Conservation (phyloP, 2,888 invertebrate species). For the Danaus chrysippus region DNA sequence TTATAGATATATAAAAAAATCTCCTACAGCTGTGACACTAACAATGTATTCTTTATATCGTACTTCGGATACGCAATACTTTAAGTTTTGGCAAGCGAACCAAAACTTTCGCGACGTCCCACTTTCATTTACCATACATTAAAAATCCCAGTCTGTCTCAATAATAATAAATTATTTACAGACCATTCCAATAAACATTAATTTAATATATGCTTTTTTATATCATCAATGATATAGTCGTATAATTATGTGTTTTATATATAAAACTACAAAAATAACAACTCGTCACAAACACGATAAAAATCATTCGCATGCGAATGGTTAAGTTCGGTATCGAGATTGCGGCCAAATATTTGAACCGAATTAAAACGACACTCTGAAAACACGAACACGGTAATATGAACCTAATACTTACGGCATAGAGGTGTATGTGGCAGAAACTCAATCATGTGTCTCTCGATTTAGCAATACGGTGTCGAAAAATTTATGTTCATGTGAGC, state of each 20-base stretch:
- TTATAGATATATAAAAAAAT: constrained; percentile 5
- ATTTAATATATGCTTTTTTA: too few relatives aligned
- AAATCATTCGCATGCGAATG: background rate
- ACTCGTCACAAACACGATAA: background rate
- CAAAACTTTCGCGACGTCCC: constrained; percentile 27
- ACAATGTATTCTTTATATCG: background rate
- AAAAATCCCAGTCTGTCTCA: constrained; percentile 8
- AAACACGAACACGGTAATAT: too few relatives aligned
- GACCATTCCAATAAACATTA: too few relatives aligned
- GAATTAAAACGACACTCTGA: too few relatives aligned
- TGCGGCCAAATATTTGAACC: background rate
- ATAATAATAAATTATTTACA: constrained; percentile 8
- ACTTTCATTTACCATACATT: constrained; percentile 20
- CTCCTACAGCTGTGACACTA: constrained; percentile 7
- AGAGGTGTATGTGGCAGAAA: background rate
- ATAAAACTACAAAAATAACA: background rate
- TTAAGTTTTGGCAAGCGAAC: constrained; percentile 35
- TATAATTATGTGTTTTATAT: too few relatives aligned
- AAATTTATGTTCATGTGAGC: constrained; percentile 33
- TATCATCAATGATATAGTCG: too few relatives aligned
- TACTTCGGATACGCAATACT: constrained; percentile 11
- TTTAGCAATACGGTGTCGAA: constrained; percentile 23
- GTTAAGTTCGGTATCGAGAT: background rate
- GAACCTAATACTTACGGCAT: background rate
- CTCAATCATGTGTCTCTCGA: background rate